Evolutionary conservation across 2,888 invertebrate genomes (phyloP), one percentile per base, ranked within the genome.

Genomic region (Lysandra bellargus): DNA sequence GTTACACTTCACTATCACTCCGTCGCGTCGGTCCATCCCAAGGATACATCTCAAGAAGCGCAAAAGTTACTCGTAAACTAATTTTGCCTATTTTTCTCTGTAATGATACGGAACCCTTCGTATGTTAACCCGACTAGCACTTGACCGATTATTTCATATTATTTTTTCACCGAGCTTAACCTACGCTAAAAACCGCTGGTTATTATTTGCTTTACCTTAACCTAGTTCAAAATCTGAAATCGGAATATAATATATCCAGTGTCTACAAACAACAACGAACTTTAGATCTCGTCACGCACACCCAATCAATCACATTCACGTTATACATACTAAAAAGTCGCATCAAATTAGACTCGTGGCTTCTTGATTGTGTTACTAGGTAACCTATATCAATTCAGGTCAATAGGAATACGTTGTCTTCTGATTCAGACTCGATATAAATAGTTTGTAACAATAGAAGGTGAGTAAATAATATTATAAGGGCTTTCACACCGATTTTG

Each of bases 381-480:
- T 75, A 75, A 75, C 53, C 75, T 75, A 75, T 75, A 75, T 53
- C 33, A 33, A 69, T 69, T 30, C 49, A 49, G 75, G 75, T 75
- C 49, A 75, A 75, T 74, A 74, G 74, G 74, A 74, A 74, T 44
- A 74, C 9, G 74, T 40, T 73, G 40, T 40, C n/a, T 74, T 74
- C 44, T 44, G 40, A 74, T 44, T 74, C 74, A 44, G 40, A 44
- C 40, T 74, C 40, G n/a, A n/a, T 74, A 44, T 44, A 44, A 74
- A 44, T 44, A 40, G 44, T 37, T 40, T 40, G n/a, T n/a, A 44
- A 9, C 23, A 23, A n/a, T 74, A 44, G 7, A 44, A 44, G n/a
- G 40, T 14, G 9, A 69, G 14, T 64, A 30, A 6, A 30, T 12
- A 6, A 30, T 12, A 30, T 14, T 57, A 49, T 49, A 49, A 49